Percentiles rank a stretch among this genome's conserved stretches.
phyloP scores from a whole-genome alignment of 2,113 vertebrate species.

The Cololabis saira region DNA sequence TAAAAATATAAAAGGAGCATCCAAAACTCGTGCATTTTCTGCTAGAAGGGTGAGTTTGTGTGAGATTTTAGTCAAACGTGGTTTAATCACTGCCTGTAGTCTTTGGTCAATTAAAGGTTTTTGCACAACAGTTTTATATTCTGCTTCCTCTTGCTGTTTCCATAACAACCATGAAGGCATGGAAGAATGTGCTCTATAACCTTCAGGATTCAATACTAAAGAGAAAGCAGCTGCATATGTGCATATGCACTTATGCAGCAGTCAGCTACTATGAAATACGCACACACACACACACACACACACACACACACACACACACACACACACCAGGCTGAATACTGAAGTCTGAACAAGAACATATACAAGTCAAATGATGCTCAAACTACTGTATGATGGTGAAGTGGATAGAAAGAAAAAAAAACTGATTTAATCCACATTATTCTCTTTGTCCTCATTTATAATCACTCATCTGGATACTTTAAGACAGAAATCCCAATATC shows the following conservation, averaged over 20 bases:
- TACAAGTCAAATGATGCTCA: not conserved
- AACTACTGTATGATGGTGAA: not conserved
- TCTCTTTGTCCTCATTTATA: constrained; percentile 45
- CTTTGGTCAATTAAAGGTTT: constrained; percentile 57
- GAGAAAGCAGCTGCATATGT: constrained; percentile 37
- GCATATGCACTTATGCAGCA: constrained; percentile 14
- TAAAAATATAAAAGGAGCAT: constrained; percentile 1
- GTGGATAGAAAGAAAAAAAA: constrained; percentile 22
- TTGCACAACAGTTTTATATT: constrained; percentile 73
- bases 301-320: no score
- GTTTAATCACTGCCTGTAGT: constrained; percentile 46
- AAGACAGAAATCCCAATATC: constrained; percentile 60
- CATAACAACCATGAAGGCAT: constrained; percentile 78
- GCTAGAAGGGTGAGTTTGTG: constrained; percentile 2
- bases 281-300: not conserved
- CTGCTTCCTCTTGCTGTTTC: constrained; percentile 80
- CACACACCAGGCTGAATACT: not conserved
- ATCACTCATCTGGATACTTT: constrained; percentile 62
- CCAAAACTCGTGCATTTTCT: constrained; percentile 17
- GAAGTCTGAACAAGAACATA: constrained; percentile 20
- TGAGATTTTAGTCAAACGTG: constrained; percentile 44
- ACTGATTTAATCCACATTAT: constrained; percentile 35
- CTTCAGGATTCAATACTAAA: constrained; percentile 72
- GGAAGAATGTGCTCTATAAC: constrained; percentile 74
- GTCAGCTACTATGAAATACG: constrained; percentile 5